Evolutionary conservation across 2,113 vertebrate genomes (phyloP).

Genomic region (Grallaria varia): DNA sequence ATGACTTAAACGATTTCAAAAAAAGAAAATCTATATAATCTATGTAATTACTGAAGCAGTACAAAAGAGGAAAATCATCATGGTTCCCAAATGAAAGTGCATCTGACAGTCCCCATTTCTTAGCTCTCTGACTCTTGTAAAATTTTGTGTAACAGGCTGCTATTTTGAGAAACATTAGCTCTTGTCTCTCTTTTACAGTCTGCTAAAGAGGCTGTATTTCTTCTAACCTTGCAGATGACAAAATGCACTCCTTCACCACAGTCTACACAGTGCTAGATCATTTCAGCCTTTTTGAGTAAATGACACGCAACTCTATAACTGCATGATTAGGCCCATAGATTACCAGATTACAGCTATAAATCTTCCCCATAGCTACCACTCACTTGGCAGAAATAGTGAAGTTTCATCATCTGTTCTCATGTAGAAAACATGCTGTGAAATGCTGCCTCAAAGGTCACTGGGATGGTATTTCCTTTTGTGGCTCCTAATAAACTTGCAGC

Average conservation of each 20-base stretch:
- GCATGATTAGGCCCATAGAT: slow-evolving; percentile 55
- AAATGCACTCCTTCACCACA: slow-evolving; percentile 46
- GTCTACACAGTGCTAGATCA: slow-evolving; percentile 54
- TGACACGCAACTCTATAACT: slow-evolving; percentile 48
- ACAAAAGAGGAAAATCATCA: not conserved
- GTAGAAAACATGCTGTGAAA: slow-evolving; percentile 45
- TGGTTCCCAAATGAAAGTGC: not conserved
- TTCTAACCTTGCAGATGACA: slow-evolving; percentile 62
- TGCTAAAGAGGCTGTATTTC: slow-evolving; percentile 51
- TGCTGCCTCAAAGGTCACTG: slow-evolving; percentile 38
- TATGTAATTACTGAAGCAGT: slow-evolving; percentile 2
- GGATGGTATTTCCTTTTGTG: slow-evolving; percentile 35
- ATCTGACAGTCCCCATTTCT: not conserved
- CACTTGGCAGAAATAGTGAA: slow-evolving; percentile 22
- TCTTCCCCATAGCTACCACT: slow-evolving; percentile 47
- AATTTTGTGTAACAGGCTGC: not conserved
- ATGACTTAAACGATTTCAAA: not conserved
- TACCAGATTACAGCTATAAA: slow-evolving; percentile 56
- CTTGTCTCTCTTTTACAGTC: slow-evolving; percentile 19
- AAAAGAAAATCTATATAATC: not conserved
- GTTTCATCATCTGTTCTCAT: slow-evolving; percentile 38
- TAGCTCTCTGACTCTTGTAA: not conserved
- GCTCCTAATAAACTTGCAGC: slow-evolving; percentile 46
- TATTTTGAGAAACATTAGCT: slow-evolving; percentile 37
- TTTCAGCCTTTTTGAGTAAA: slow-evolving; percentile 43